Evolutionary conservation across 2,113 vertebrate species (phyloP).

Genomic region (Hipposideros armiger): DNA sequence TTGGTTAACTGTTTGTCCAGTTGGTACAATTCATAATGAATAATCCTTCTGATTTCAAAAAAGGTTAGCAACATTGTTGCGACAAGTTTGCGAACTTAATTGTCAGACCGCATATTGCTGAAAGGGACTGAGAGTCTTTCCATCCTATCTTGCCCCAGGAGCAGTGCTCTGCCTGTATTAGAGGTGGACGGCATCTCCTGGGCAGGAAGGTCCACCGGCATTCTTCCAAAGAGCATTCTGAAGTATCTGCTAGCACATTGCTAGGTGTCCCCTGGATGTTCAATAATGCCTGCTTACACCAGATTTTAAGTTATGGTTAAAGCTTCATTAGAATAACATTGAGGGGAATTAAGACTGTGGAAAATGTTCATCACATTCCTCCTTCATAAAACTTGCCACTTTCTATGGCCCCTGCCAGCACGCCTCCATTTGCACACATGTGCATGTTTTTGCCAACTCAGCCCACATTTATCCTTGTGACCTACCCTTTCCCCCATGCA

Average conservation of each 20-base stretch:
- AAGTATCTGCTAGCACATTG: not conserved
- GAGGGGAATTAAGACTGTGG: conserved; percentile 25
- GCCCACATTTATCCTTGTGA: not conserved
- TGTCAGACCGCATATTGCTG: not conserved
- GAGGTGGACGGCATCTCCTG: not conserved
- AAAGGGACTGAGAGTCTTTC: not conserved
- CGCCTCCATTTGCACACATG: not conserved
- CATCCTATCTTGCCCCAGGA: not conserved
- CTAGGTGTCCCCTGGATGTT: not conserved
- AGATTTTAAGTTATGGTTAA: not conserved
- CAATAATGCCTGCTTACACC: not conserved
- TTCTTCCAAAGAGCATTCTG: not conserved
- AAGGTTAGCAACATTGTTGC: too few species aligned
- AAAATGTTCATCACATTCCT: not conserved
- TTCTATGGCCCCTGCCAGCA: not conserved
- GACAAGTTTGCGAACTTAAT: too few species aligned
- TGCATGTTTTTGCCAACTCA: not conserved
- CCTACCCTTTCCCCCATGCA: too few species aligned
- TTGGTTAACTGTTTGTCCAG: too few species aligned
- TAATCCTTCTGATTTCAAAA: too few species aligned
- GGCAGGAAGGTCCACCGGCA: not conserved
- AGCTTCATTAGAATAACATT: conserved; percentile 3
- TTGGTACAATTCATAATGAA: too few species aligned
- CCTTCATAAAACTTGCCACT: not conserved
- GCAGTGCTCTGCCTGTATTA: not conserved